Conservation (phyloP, 2,113 vertebrate genomes). For the Pomatostomus ruficeps region DNA sequence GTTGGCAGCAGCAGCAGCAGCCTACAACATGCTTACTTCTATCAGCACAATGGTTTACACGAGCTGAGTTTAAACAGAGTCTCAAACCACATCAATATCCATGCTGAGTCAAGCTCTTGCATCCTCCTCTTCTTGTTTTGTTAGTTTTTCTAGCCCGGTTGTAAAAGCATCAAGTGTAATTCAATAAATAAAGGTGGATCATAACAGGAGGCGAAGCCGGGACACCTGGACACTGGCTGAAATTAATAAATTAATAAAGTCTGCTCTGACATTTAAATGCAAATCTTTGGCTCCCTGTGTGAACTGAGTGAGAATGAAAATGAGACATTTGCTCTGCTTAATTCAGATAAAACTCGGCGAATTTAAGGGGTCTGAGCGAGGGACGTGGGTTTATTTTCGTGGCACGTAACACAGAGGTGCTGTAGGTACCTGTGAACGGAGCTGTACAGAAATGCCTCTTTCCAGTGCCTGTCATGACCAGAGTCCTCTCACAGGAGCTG, state of each 20-base stretch:
- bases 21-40: not conserved
- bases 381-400: not conserved
- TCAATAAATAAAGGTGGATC: not conserved
- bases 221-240: not conserved
- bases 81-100: conserved; percentile 52
- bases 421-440: not conserved
- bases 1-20: conserved; percentile 39
- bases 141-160: not conserved
- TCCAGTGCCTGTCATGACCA: not conserved
- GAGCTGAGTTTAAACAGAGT: conserved; percentile 23
- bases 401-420: accelerated
- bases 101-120: not conserved
- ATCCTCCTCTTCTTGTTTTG: not conserved
- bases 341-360: not conserved
- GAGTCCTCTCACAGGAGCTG: not conserved
- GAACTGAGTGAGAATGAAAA: not conserved
- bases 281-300: not conserved
- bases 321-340: not conserved
- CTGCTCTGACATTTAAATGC: not conserved
- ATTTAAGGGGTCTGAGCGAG: not conserved
- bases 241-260: not conserved
- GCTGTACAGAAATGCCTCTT: not conserved
- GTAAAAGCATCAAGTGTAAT: not conserved
- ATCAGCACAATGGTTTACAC: conserved; percentile 47
- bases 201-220: not conserved